Evolutionary conservation across 2,797 vertebrate species (phyloP).

Genomic region (Mormyrops boulengeri): DNA sequence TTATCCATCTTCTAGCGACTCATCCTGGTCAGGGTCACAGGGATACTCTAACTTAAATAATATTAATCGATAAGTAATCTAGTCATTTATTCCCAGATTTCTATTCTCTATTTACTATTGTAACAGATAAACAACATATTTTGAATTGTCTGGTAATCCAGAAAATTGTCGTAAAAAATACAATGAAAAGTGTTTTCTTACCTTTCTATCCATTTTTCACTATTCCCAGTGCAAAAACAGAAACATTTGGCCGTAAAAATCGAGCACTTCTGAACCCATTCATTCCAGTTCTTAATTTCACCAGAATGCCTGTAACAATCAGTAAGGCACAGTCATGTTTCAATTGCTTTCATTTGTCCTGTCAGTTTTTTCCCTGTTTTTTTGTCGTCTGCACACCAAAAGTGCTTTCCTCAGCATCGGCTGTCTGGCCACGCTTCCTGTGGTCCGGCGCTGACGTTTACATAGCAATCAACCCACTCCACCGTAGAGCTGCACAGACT

Average conservation of each 20-base stretch:
- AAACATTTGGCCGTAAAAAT: neutral
- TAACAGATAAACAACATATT: neutral
- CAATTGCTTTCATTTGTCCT: slow-evolving; percentile 58
- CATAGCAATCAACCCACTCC: slow-evolving; percentile 73
- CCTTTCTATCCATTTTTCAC: neutral
- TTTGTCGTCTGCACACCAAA: slow-evolving; percentile 56
- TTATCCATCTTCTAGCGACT: neutral
- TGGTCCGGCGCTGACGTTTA: slow-evolving; percentile 66
- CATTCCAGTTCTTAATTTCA: neutral
- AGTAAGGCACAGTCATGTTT: slow-evolving; percentile 53
- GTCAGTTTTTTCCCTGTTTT: slow-evolving; percentile 54
- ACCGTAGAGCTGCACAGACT: slow-evolving; percentile 56
- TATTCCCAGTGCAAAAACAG: neutral
- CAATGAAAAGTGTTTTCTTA: neutral
- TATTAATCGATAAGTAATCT: neutral
- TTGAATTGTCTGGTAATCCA: neutral
- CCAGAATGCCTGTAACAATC: neutral
- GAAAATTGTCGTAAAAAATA: neutral
- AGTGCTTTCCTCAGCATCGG: slow-evolving; percentile 75
- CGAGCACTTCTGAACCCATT: neutral
- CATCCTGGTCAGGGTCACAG: neutral
- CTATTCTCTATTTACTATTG: neutral
- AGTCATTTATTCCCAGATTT: neutral
- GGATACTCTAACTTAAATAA: neutral
- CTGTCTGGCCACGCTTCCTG: slow-evolving; percentile 84